Percentiles rank a stretch among this genome's conserved stretches.
Conservation (phyloP, 2,888 invertebrate genomes). For the Dryobota labecula region DNA sequence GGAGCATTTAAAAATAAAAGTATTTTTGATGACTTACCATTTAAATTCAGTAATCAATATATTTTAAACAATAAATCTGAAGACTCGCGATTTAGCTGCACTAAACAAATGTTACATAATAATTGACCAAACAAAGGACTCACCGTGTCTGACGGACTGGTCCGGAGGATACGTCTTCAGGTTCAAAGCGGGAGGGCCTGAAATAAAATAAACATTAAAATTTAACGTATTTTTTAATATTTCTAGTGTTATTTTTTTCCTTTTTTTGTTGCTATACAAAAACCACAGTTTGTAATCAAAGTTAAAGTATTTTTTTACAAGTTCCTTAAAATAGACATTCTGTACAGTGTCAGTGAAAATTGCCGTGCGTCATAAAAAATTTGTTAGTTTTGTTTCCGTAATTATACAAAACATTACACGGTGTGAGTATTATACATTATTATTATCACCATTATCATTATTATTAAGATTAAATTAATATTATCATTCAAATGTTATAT, state of each 20-base stretch:
- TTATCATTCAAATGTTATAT: slow-evolving; percentile 13
- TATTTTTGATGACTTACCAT: neutral
- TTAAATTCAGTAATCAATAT: neutral
- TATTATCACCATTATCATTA: too few species aligned
- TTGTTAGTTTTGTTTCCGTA: slow-evolving; percentile 10
- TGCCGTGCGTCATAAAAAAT: neutral
- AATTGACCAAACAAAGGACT: slow-evolving; percentile 82
- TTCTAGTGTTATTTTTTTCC: too few species aligned
- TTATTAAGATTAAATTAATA: too few species aligned
- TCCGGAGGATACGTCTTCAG: slow-evolving; percentile 94
- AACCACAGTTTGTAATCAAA: neutral
- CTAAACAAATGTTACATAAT: neutral
- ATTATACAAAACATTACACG: slow-evolving; percentile 4
- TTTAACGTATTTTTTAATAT: neutral
- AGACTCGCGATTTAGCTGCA: neutral
- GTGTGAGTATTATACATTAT: neutral
- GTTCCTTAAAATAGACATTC: neutral
- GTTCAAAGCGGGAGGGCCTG: slow-evolving; percentile 89
- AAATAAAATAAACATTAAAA: slow-evolving; percentile 51
- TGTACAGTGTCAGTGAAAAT: slow-evolving; percentile 19
- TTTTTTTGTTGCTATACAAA: neutral
- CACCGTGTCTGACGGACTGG: slow-evolving; percentile 96
- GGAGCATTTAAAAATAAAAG: neutral
- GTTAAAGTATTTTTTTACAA: neutral
- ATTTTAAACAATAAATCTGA: neutral